Evolutionary conservation across 2,797 vertebrate genomes (phyloP).

Genomic region (Silurus lanzhouensis): DNA sequence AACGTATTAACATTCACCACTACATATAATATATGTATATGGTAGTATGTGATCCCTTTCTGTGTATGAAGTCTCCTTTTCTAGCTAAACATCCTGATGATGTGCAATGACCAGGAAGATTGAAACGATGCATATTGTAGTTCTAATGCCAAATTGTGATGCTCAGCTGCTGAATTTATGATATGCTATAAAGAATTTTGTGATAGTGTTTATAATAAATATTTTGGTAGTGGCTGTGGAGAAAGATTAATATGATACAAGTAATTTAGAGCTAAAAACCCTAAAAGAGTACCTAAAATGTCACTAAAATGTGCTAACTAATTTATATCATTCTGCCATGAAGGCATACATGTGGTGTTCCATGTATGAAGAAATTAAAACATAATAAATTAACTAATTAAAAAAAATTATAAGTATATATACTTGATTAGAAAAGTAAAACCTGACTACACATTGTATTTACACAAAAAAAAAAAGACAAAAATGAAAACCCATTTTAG

Average conservation of each 20-base stretch:
- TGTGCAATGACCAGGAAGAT: background rate
- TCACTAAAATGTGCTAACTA: too few species aligned
- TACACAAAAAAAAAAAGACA: background rate
- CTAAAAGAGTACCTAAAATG: too few species aligned
- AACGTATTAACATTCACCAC: background rate
- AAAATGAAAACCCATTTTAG: background rate
- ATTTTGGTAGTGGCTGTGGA: too few species aligned
- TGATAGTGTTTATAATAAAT: too few species aligned
- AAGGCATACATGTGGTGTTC: too few species aligned
- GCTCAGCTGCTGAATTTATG: background rate
- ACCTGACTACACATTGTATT: background rate
- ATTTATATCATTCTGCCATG: too few species aligned
- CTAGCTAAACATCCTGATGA: background rate
- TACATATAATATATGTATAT: background rate
- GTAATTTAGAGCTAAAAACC: too few species aligned
- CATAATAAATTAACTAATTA: too few species aligned
- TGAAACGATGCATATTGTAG: background rate
- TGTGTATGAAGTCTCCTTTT: background rate
- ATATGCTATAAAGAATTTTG: background rate
- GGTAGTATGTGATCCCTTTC: background rate
- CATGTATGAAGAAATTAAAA: too few species aligned
- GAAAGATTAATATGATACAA: too few species aligned
- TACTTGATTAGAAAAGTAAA: too few species aligned
- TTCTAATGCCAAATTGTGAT: background rate
- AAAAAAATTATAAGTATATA: too few species aligned